Evolutionary conservation across 2,888 invertebrate genomes (phyloP), one percentile per base, ranked within the genome.

Genomic region (Hyalella azteca): DNA sequence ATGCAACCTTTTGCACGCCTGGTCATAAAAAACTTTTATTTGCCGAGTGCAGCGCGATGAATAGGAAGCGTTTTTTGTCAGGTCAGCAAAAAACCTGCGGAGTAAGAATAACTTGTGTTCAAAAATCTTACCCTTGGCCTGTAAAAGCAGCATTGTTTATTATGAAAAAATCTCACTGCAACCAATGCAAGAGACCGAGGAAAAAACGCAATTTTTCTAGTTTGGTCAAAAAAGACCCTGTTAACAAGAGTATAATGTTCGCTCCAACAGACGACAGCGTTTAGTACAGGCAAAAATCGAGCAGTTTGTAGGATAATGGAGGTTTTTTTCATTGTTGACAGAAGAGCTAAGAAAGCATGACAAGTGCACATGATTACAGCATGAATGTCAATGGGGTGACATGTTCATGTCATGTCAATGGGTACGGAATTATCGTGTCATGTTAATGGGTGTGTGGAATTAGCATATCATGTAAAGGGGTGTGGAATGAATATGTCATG

Each of bases 11-110:
- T 54, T 29, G 54, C 29, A 26, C 29, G 22, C 26, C 26, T 22
- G 29, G 36, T n/a, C 36, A 22, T 66, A 66, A 66, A 66, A 66
- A 66, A 19, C 29, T 36, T 66, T 29, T 66, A 66, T 66, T 66
- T 66, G 36, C 66, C 32, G 36, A 66, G 66, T 66, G 66, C 66
- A 66, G 66, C 36, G 19, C 36, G 15, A 9, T 66, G 66, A 66
- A 66, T 29, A 19, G 66, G 19, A 66, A 59, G 19, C n/a, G 15
- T 5, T 66, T 7, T 66, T 66, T 36, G 22, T 54, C 9, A 3
- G 54, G 26, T 13, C 3, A 29, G 26, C 26, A 22, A 54, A 50
- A 54, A 22, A 54, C 22, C 54, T 22, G 54, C 29, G 7, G 29
- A 22, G 13, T 54, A 54, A 54, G 29, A 54, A 54, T 54, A 19